Conservation (phyloP, 2,113 vertebrate genomes). For the Vulpes vulpes region DNA sequence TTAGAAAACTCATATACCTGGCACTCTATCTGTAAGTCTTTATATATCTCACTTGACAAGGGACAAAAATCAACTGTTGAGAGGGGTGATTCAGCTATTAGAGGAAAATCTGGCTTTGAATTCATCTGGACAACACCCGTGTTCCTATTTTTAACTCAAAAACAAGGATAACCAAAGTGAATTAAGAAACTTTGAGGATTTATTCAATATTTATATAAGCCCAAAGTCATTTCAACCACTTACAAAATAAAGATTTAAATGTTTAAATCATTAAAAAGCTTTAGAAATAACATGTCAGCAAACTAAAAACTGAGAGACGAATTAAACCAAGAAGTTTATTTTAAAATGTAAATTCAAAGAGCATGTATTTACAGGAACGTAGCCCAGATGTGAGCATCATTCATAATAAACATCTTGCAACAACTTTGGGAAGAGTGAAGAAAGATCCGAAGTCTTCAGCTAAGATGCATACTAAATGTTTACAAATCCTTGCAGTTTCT, state of each 20-base stretch:
- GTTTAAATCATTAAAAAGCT: background rate
- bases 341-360: constrained; percentile 2
- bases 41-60: background rate
- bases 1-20: background rate
- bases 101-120: background rate
- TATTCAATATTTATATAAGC: background rate
- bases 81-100: background rate
- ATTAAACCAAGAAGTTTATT: background rate
- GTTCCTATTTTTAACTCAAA: background rate
- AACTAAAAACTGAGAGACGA: background rate
- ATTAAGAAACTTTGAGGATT: background rate
- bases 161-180: background rate
- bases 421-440: background rate
- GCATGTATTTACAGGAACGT: background rate
- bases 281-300: background rate
- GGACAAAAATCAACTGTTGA: background rate
- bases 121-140: background rate
- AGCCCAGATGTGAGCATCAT: background rate
- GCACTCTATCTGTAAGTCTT: no score
- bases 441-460: background rate
- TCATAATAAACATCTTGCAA: background rate
- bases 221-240: background rate
- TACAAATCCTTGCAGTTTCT: background rate
- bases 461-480: background rate
- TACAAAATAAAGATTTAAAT: constrained; percentile 3